Conservation (phyloP, 2,888 invertebrate genomes). For the Pristionchus japonicus region DNA sequence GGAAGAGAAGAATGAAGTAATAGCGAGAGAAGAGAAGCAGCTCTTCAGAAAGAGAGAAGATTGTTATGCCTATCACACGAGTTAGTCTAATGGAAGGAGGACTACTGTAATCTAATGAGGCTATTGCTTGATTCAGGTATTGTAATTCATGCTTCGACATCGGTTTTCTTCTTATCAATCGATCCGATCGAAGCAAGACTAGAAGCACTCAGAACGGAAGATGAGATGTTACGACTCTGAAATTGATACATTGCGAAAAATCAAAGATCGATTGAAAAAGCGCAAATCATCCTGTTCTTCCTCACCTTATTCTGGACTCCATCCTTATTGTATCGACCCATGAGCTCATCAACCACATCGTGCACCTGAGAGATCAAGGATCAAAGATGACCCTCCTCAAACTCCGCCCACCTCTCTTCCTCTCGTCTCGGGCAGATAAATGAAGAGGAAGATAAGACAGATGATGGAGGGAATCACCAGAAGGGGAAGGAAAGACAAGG, state of each 20-base stretch:
- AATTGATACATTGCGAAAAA: no score
- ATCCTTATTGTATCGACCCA: slow-evolving; percentile 31
- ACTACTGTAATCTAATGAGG: background rate
- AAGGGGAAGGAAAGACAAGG: slow-evolving; percentile 62
- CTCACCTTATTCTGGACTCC: slow-evolving; percentile 11
- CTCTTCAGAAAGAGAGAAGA: slow-evolving; percentile 21
- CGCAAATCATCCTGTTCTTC: no score
- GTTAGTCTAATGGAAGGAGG: background rate
- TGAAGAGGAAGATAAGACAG: slow-evolving; percentile 54
- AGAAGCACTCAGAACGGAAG: slow-evolving; percentile 21
- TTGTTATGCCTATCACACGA: slow-evolving; percentile 30
- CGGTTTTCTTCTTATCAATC: background rate
- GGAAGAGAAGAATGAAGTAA: background rate
- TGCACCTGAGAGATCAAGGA: slow-evolving; percentile 34
- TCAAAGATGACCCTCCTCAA: background rate
- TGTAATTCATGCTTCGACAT: background rate
- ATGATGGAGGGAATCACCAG: slow-evolving; percentile 54
- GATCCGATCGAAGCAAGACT: slow-evolving; percentile 13
- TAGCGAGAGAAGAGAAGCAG: background rate
- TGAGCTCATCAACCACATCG: slow-evolving; percentile 49
- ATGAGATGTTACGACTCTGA: slow-evolving; percentile 18
- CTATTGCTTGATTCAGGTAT: background rate
- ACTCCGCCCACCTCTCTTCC: slow-evolving; percentile 53
- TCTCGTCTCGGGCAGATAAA: slow-evolving; percentile 60
- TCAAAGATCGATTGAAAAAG: no score